Evolutionary conservation across 1,140 invertebrate species (phyloP).

Genomic region (Bombus ignitus): DNA sequence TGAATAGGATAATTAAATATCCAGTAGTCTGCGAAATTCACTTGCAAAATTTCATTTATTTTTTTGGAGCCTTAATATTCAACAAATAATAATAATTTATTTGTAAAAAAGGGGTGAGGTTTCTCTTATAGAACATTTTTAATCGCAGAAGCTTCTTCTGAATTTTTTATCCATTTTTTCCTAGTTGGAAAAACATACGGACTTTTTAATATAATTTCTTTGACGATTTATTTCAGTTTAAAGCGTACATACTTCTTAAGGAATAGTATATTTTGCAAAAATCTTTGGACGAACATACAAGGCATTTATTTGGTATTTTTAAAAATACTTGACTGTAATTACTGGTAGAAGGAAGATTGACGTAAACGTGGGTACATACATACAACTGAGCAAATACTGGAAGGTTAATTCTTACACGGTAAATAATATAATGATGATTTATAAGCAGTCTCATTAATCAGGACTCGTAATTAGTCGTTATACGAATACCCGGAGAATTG

Average conservation of each 20-base stretch:
- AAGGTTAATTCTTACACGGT: not conserved
- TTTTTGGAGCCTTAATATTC: too few relatives aligned
- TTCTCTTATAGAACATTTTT: too few relatives aligned
- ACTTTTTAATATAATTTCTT: not conserved
- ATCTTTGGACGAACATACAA: not conserved
- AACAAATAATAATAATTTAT: too few relatives aligned
- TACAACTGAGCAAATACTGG: not conserved
- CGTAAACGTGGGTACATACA: not conserved
- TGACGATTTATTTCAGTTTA: not conserved
- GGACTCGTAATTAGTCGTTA: not conserved
- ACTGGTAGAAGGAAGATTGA: not conserved
- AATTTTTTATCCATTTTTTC: not conserved
- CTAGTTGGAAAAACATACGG: not conserved
- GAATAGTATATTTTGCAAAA: not conserved
- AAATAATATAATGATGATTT: slow-evolving; percentile 25
- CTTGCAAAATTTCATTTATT: too few relatives aligned
- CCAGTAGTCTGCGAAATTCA: too few relatives aligned
- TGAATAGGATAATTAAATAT: too few relatives aligned
- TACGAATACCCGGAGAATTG: not conserved
- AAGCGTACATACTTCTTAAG: not conserved
- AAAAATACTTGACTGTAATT: not conserved
- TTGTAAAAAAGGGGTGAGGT: too few relatives aligned
- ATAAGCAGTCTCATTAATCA: slow-evolving; percentile 10
- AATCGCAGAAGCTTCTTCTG: not conserved
- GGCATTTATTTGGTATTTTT: not conserved